Evolutionary conservation across 2,888 invertebrate species (phyloP).

Genomic region (Abrostola triplasia): DNA sequence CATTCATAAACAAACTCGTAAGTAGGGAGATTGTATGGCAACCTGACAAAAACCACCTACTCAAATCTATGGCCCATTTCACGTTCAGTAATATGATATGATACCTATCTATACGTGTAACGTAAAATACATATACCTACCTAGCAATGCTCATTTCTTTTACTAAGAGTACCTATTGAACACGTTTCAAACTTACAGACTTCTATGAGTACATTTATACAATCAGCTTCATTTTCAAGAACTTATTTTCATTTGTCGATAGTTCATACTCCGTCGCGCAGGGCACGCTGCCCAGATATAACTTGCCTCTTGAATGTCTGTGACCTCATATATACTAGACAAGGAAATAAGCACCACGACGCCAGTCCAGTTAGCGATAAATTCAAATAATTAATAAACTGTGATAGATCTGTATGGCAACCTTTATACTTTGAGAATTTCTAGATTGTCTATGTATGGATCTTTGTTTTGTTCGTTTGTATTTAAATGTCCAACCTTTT

Average conservation of each 20-base stretch:
- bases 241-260: constrained; percentile 28
- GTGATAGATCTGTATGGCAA: constrained; percentile 32
- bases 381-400: constrained; percentile 38
- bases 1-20: background rate
- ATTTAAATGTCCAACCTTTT: background rate
- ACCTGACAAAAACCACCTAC: background rate
- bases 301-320: constrained; percentile 30
- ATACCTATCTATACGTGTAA: background rate
- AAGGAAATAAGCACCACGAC: constrained; percentile 40
- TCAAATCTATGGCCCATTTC: background rate
- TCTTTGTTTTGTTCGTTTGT: background rate
- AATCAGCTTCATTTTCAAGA: constrained; percentile 18
- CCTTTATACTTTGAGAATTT: constrained; percentile 30
- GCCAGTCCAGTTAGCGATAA: constrained; percentile 35
- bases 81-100: background rate
- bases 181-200: background rate
- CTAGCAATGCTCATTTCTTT: no score
- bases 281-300: constrained; percentile 26
- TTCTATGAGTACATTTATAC: constrained; percentile 6
- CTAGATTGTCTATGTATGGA: constrained; percentile 36
- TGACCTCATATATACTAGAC: constrained; percentile 45
- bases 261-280: constrained; percentile 22
- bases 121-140: background rate
- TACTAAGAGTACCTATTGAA: background rate
- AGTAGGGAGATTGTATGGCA: constrained; percentile 2